Evolutionary conservation across 1,140 invertebrate species (phyloP).

Genomic region (Drosophila truncata): DNA sequence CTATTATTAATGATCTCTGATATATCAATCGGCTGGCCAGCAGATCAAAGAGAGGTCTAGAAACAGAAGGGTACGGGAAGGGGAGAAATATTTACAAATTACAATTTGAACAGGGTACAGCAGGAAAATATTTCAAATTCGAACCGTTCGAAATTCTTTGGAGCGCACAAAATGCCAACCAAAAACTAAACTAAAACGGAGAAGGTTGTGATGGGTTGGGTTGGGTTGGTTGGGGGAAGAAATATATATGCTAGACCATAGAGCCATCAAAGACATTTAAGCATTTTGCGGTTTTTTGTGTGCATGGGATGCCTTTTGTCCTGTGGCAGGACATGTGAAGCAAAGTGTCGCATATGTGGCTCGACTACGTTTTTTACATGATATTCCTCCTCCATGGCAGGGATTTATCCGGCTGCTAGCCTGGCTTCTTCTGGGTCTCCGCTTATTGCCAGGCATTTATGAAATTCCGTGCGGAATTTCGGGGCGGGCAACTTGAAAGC

Average conservation of each 20-base stretch:
- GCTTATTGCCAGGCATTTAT: slow-evolving; percentile 71
- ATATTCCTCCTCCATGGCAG: slow-evolving; percentile 19
- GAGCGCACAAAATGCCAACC: slow-evolving; percentile 63
- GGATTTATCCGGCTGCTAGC: slow-evolving; percentile 51
- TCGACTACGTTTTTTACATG: slow-evolving; percentile 43
- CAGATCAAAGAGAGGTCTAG: slow-evolving; percentile 50
- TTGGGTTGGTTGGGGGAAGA: not conserved
- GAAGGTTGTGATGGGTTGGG: too few relatives aligned
- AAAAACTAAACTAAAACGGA: slow-evolving; percentile 49
- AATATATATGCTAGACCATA: slow-evolving; percentile 21
- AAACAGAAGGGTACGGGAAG: slow-evolving; percentile 5
- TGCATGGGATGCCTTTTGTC: slow-evolving; percentile 53
- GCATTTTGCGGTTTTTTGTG: slow-evolving; percentile 76
- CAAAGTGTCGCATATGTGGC: slow-evolving; percentile 67
- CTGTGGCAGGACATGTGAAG: slow-evolving; percentile 68
- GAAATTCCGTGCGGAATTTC: slow-evolving; percentile 75
- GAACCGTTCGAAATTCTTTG: slow-evolving; percentile 71
- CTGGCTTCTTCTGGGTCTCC: slow-evolving; percentile 31
- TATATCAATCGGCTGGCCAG: slow-evolving; percentile 65
- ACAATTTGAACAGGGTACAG: slow-evolving; percentile 47
- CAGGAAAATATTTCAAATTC: slow-evolving; percentile 72
- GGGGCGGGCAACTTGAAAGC: slow-evolving; percentile 56
- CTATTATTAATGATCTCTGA: slow-evolving; percentile 76
- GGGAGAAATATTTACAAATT: slow-evolving; percentile 44
- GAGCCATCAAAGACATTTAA: slow-evolving; percentile 80